Conservation (phyloP, 1,140 invertebrate species). For the Saccostrea glomerata region DNA sequence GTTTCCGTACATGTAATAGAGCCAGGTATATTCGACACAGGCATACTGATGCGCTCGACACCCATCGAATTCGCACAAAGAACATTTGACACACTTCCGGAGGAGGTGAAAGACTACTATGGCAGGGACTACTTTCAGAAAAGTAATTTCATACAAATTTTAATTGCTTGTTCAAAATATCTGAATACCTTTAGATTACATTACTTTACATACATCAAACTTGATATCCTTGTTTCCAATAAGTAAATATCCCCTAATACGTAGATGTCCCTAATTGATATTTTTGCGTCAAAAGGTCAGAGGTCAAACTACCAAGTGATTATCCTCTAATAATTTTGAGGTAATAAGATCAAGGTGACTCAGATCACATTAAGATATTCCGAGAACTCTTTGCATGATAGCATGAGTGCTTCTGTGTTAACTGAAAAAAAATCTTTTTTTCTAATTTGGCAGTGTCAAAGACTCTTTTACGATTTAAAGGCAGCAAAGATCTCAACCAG, state of each 20-base stretch:
- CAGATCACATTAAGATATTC: too few species aligned
- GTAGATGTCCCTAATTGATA: too few species aligned
- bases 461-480: background rate
- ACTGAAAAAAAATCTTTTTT: background rate
- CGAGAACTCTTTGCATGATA: too few species aligned
- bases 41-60: background rate
- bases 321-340: background rate
- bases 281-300: too few species aligned
- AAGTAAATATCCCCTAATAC: too few species aligned
- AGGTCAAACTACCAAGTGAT: too few species aligned
- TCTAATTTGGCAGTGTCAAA: background rate
- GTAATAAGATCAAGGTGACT: background rate
- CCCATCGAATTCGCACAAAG: background rate
- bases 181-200: background rate
- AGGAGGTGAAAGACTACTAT: conserved; percentile 3
- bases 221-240: background rate
- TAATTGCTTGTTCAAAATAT: background rate
- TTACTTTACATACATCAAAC: background rate
- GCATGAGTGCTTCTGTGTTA: too few species aligned
- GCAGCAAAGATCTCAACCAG: conserved; percentile 8
- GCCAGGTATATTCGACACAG: conserved; percentile 5
- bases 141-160: background rate
- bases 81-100: background rate
- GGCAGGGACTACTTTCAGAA: background rate
- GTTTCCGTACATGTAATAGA: conserved; percentile 35